Base-by-base conservation (phyloP, 2,888 invertebrate species). In the Ennomos erosarius region DNA sequence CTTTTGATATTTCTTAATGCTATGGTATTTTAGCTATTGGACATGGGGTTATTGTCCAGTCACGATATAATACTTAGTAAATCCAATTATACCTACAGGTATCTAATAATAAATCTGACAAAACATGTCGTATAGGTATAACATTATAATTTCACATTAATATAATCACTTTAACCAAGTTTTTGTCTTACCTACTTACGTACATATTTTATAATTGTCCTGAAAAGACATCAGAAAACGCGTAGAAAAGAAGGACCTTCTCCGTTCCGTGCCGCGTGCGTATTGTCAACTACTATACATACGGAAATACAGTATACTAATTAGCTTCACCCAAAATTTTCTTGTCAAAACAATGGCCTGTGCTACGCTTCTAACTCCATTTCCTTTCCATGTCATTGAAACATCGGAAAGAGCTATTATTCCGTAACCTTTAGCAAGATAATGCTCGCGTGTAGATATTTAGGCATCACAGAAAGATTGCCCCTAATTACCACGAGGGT, bases 401-500 rank as follows among this genome's bases (percentile, higher is more conserved):
- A 61, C 59, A 61, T 61, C 56, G 56, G 53, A 61, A 50, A 57
- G 44, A 42, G 37, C 42, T 36, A 55, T 60, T 53, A 52, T 60
- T 43, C 60, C 37, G 59, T 36, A 59, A 59, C 53, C 53, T 58
- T 52, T 51, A 49, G n/a, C 37, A 11, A 44, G 39, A 40, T 49
- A 48, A 58, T 58, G 51, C 38, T 46, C 9, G 42, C 56, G 36
- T 52, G 58, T 50, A n/a, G 52, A 39, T 47, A 16, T 43, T 51
- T 36, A 34, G 44, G 13, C 26, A 11, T 45, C n/a, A 13, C 39
- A 34, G 12, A 52, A 55, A 51, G 43, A 60, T 52, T 60, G 51
- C 38, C 51, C 55, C 51, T 47, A 55, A 60, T 60, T 55, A 55
- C 47, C 12, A 10, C 9, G 51, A 51, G 47, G 55, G 55, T 52